Evolutionary conservation across 2,797 vertebrate genomes (phyloP), one percentile per base, ranked within the genome.

Genomic region (Anisognathus igniventris): DNA sequence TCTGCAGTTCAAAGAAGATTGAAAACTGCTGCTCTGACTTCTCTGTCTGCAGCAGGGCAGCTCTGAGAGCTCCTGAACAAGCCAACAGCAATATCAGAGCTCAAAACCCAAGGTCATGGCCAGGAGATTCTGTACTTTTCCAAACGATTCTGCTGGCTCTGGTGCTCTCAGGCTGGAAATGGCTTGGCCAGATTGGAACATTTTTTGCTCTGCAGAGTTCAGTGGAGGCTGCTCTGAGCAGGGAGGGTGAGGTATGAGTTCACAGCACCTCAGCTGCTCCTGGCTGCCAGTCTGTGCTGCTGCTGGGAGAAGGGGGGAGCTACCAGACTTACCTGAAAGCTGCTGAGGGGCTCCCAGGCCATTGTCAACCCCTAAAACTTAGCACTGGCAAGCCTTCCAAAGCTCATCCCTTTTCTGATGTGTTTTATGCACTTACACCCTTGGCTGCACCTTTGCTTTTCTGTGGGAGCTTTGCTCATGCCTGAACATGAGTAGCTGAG

Each of bases 41-140:
- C 58, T 65, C 30, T 73, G 51, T 27, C 58, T 85, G 88, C 90
- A 70, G 64, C 70, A 7, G 80, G 74, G 86, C 80, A 82, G 51
- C 7, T 66, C 68, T 60, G 45, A 61, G 87, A 57, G 76, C 68
- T 89, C 65, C 92, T 75, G 5, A 80, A 5, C 57, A 31, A 93
- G 94, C 86, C 91, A 82, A 12, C 30, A 89, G 84, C 92, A 77
- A 9, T 58, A 67, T 25, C 78, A 61, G 86, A 44, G 42, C 47
- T 83, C 77, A 22, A 61, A 5, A 21, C 31, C 68, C 94, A 74
- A 82, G 94, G 93, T 80, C 93, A 51, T 0, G 0, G 81, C 57
- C 81, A 90, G 82, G 86, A 90, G 92, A 11, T 65, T 78, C 79
- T 94, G 92, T 91, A 88, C 62, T 96, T 92, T 90, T 95, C 94